Evolutionary conservation across 1,140 invertebrate species (phyloP).

Genomic region (Ephestia elutella): DNA sequence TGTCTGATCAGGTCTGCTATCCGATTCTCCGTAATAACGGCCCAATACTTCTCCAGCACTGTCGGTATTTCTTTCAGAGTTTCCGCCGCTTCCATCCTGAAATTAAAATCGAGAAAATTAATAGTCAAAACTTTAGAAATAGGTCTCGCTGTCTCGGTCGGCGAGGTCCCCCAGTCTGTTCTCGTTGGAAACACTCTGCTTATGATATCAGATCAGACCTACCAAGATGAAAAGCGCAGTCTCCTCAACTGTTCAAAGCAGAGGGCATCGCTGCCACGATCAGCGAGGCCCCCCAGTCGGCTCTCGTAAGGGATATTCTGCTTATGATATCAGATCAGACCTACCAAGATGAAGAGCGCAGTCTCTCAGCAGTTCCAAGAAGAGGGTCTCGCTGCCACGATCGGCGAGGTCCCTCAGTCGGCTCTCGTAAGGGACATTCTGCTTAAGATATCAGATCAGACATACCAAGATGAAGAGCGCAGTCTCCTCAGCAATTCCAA

Average conservation of each 20-base stretch:
- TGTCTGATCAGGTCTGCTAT: conserved; percentile 53
- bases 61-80: conserved; percentile 46
- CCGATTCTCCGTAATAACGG: conserved; percentile 37
- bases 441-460: not conserved
- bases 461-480: conserved; percentile 44
- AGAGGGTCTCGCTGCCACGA: conserved; percentile 47
- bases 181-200: conserved; percentile 27
- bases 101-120: not conserved
- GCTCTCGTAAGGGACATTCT: conserved; percentile 25
- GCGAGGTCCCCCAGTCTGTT: conserved; percentile 30
- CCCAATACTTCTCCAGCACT: conserved; percentile 48
- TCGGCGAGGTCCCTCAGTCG: conserved; percentile 35
- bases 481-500: conserved; percentile 42
- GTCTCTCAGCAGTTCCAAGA: conserved; percentile 39
- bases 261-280: conserved; percentile 46
- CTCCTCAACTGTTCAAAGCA: conserved; percentile 43
- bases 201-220: too few relatives aligned
- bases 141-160: conserved; percentile 45
- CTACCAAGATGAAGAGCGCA: conserved; percentile 48
- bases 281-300: conserved; percentile 31
- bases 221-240: conserved; percentile 47
- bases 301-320: conserved; percentile 24
- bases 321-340: too few relatives aligned
- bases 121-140: too few relatives aligned
- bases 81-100: conserved; percentile 46